Evolutionary conservation across 2,113 vertebrate species (phyloP).

Genomic region (Rissa tridactyla): DNA sequence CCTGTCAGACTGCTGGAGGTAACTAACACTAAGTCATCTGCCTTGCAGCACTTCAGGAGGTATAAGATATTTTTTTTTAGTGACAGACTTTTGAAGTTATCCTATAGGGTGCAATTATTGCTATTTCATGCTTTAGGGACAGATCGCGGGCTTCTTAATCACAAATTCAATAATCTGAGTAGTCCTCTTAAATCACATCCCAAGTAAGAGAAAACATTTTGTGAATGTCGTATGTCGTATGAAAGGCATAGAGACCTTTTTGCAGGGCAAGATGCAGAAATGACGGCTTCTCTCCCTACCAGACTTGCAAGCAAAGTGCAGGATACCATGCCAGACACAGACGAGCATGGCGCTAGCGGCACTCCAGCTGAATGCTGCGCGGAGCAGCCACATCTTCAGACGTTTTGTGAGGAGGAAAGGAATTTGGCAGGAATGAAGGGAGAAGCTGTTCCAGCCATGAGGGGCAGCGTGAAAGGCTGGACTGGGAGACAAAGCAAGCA

Average conservation of each 20-base stretch:
- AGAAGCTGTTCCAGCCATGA: not conserved
- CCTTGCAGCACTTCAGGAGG: not conserved
- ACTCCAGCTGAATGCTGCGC: not conserved
- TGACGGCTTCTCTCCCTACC: not conserved
- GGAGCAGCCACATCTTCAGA: not conserved
- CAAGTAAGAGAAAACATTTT: not conserved
- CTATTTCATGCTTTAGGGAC: not conserved
- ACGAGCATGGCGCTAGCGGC: fast-evolving
- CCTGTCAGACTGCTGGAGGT: not conserved
- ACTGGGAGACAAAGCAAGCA: not conserved
- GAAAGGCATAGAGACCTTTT: not conserved
- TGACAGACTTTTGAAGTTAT: not conserved
- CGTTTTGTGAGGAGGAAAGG: not conserved
- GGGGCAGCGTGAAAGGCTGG: not conserved
- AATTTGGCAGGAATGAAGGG: not conserved
- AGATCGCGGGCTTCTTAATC: not conserved
- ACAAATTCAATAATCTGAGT: not conserved
- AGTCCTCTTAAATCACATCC: not conserved
- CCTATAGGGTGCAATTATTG: not conserved
- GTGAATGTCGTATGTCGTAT: not conserved
- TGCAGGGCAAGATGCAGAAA: not conserved
- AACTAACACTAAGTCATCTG: not conserved
- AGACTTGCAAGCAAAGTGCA: not conserved
- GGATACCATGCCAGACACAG: not conserved
- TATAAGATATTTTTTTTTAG: not conserved